Evolutionary conservation across 53 echinoderm and acorn worm species (phyloP), one percentile per base, ranked within the genome.

Genomic region (Luidia sarsii): DNA sequence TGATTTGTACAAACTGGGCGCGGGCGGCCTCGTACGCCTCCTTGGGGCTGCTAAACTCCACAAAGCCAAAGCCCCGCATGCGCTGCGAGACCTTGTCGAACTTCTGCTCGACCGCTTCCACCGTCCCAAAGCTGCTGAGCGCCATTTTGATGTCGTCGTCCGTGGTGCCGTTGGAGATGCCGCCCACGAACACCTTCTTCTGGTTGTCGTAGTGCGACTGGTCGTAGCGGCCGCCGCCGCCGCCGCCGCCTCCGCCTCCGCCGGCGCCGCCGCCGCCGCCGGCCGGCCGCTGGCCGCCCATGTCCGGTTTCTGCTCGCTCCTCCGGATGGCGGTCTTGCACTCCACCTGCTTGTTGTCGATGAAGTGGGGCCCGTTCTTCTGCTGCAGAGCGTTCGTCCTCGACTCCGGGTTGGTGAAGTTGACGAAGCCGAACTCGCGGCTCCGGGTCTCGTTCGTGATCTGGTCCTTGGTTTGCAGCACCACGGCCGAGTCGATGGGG

Each of bases 41-140:
- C 61, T 45, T 60, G 23, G 77, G 59, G 43, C 22, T 48, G 61
- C 77, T 61, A 48, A 77, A 77, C 46, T 61, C 77, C 60, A 77
- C 77, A 61, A 77, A 77, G 14, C 61, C 77, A 45, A 77, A 77
- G 14, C 77, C 77, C 31, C 77, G 29, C 77, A 77, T 77, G 25
- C 77, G 43, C 30, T 77, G 60, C 20, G 77, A 43, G 11, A 61
- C 61, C 61, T 61, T 77, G 77, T 77, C 77, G 61, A 32, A 59
- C 61, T 77, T 77, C 36, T 59, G 59, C 19, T 77, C 77, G 13
- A 77, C 77, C 30, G 24, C 31, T 59, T 33, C 31, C 77, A 77
- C 77, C 41, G 60, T 77, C 9, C 77, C 77, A 13, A 61, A 77
- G 38, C 20, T 25, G 46, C 46, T 61, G 30, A 77, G 77, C 3